Evolutionary conservation across 1,140 invertebrate genomes (phyloP).

Genomic region (Bombus picipes): DNA sequence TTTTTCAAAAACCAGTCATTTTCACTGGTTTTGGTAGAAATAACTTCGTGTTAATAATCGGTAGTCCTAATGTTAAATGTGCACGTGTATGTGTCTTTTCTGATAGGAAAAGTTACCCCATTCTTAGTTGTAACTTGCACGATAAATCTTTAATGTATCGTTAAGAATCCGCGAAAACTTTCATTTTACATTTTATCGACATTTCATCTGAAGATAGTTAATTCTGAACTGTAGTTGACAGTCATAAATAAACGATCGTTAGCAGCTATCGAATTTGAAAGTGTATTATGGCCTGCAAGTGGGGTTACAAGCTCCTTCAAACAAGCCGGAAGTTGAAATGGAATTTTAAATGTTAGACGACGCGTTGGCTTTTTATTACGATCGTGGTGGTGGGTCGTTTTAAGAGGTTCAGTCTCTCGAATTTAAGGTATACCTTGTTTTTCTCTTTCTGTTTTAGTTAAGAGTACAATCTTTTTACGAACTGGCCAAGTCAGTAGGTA

Average conservation of each 20-base stretch:
- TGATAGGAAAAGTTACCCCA: neutral
- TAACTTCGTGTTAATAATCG: too few species aligned
- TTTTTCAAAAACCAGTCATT: too few species aligned
- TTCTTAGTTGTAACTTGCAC: neutral
- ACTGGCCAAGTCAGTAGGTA: too few species aligned
- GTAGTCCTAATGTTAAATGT: too few species aligned
- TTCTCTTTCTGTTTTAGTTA: neutral
- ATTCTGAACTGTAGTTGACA: neutral
- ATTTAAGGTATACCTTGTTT: neutral
- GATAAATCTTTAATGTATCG: neutral
- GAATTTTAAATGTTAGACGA: conserved; percentile 30
- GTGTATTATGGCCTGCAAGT: neutral
- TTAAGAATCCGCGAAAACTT: neutral
- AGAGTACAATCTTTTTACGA: neutral
- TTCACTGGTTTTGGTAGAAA: too few species aligned
- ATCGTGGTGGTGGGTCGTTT: neutral
- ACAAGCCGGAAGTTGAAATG: conserved; percentile 39
- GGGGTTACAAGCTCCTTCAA: conserved; percentile 3
- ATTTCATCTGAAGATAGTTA: neutral
- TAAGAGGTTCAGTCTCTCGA: neutral
- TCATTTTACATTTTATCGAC: too few species aligned
- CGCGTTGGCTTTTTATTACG: conserved; percentile 12
- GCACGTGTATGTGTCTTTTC: neutral
- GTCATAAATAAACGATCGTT: conserved; percentile 31
- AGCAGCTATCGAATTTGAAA: conserved; percentile 24